Percentiles rank a stretch among this genome's conserved stretches.
Evolutionary conservation across 2,888 invertebrate genomes (phyloP).

Genomic region (Sycophila texana): DNA sequence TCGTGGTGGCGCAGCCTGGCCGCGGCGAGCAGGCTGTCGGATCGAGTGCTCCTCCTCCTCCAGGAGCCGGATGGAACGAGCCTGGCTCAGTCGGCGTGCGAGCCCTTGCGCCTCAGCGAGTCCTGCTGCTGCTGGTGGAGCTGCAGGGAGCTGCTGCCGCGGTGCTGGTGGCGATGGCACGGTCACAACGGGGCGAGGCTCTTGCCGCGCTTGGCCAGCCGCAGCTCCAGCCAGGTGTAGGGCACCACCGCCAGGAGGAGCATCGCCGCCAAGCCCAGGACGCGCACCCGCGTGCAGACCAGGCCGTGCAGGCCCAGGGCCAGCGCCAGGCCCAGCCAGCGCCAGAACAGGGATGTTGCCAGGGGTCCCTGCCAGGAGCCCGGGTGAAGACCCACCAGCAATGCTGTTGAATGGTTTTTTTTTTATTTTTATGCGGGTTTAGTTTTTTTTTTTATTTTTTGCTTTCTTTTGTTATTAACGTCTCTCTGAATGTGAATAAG

Average conservation of each 20-base stretch:
- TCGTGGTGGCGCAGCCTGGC: not conserved
- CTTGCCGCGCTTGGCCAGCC: constrained; percentile 75
- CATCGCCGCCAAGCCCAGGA: constrained; percentile 76
- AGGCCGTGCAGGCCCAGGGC: constrained; percentile 79
- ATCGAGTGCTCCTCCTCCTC: constrained; percentile 46
- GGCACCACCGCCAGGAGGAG: constrained; percentile 78
- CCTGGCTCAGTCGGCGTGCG: constrained; percentile 71
- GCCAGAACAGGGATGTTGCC: constrained; percentile 76
- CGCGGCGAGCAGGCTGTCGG: constrained; percentile 56
- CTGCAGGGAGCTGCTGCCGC: constrained; percentile 14
- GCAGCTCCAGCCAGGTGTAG: constrained; percentile 78
- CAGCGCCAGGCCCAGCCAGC: constrained; percentile 79
- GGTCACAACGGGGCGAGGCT: constrained; percentile 76
- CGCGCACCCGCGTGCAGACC: constrained; percentile 77
- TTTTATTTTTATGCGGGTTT: not conserved
- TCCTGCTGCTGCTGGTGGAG: not conserved
- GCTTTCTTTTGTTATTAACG: too few relatives aligned
- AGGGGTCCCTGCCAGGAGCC: constrained; percentile 74
- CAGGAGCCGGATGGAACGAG: constrained; percentile 70
- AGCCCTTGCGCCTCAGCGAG: constrained; percentile 56
- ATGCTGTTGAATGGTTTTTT: constrained; percentile 61
- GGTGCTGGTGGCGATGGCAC: constrained; percentile 30
- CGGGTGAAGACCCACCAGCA: constrained; percentile 72
- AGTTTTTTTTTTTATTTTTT: too few relatives aligned
- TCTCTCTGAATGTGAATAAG: too few relatives aligned